Base-by-base conservation (phyloP, 2,888 invertebrate species). In the Bombyx huttoni region DNA sequence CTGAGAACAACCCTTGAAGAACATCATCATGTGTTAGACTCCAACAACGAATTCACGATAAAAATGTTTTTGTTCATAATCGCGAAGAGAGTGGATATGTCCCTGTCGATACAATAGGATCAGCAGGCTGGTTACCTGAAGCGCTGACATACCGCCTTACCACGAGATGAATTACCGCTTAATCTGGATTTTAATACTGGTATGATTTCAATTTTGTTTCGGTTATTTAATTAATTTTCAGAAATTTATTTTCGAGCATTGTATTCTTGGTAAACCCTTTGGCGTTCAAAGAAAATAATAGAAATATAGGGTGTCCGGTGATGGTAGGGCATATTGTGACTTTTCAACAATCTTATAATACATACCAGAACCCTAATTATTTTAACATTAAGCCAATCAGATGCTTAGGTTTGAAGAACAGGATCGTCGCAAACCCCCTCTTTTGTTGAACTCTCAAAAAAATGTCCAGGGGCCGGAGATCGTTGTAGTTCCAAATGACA, bases 41-140 rank as follows among this genome's bases (percentile, higher is more conserved):
- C 33, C 50, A 55, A 49, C 50, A 47, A 47, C 48, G 34, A 54
- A 51, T 52, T 52, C 54, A 50, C 52, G 13, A 50, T 57, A 57
- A 57, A 75, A 63, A 85, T 86, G 85, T 76, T 73, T 70, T 75
- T 77, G 65, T 70, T 75, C 73, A 64, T 73, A 61, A 73, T 80
- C 63, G 72, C 73, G 62, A 78, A 72, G 58, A 73, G 62, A 76
- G 84, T 83, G 83, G 87, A 83, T 73, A 86, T 86, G 86, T 82
- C 84, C 61, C 70, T 86, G 75, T 86, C 84, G 65, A 86, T 86
- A 80, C 85, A 87, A 72, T 87, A 86, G 75, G 67, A 69, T 64
- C 61, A 61, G 64, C 69, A 69, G 68, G 72, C 68, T 73, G 67
- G 69, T 64, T 59, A 63, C 57, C 53, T 57, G 62, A 65, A 64